phyloP scores from a whole-genome alignment of 2,113 vertebrate genomes.

The Struthio camelus region DNA sequence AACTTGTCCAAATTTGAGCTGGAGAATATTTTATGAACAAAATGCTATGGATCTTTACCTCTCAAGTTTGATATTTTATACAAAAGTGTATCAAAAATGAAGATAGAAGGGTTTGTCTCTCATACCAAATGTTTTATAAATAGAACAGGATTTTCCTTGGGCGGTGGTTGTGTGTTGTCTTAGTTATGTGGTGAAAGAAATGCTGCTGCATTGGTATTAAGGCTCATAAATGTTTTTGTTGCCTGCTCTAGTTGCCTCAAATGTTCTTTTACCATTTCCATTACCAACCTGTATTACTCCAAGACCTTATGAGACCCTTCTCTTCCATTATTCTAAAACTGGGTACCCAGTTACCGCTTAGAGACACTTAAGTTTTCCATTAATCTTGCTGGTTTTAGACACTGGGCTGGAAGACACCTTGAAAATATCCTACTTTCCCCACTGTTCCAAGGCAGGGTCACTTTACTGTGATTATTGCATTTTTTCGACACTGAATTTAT shows the following conservation, averaged over 20 bases:
- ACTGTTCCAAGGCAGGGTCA: neutral
- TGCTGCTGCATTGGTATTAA: neutral
- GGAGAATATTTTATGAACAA: neutral
- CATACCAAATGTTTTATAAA: neutral
- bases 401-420: neutral
- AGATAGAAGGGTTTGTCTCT: neutral
- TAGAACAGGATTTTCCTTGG: neutral
- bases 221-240: neutral
- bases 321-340: neutral
- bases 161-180: neutral
- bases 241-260: neutral
- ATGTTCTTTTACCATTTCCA: neutral
- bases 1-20: neutral
- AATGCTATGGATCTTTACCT: neutral
- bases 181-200: neutral
- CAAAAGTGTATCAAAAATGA: neutral
- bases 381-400: neutral
- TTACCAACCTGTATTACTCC: neutral
- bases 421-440: neutral
- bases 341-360: neutral
- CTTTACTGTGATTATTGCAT: neutral
- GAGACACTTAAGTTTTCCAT: neutral
- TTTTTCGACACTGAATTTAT: neutral
- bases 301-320: neutral
- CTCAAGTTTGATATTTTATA: neutral